Conservation (phyloP, 2,888 invertebrate genomes). For the Ormyrus pomaceus region DNA sequence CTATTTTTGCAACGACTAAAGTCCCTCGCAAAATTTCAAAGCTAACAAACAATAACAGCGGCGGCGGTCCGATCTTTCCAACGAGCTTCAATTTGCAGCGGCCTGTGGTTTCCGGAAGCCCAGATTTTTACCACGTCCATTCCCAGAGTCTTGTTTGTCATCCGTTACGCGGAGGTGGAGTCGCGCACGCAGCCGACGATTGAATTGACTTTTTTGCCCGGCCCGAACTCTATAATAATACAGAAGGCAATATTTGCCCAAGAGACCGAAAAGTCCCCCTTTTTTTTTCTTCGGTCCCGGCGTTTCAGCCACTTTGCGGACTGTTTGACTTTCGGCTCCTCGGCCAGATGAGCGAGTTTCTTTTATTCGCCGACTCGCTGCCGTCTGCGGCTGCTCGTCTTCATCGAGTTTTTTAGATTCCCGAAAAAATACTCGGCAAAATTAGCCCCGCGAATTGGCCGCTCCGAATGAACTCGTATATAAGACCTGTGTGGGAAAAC, state of each 20-base stretch:
- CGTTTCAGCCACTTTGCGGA: conserved; percentile 8
- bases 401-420: no score
- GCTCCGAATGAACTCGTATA: no score
- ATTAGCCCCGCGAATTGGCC: no score
- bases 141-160: conserved; percentile 53
- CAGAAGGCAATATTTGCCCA: conserved; percentile 51
- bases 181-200: conserved; percentile 22
- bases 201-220: conserved; percentile 40
- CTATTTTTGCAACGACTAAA: conserved; percentile 1
- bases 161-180: conserved; percentile 27
- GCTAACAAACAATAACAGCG: not conserved
- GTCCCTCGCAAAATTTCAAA: no score
- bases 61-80: not conserved
- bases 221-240: conserved; percentile 44
- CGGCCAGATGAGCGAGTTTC: not conserved
- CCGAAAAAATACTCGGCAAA: no score
- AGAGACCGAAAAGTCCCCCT: conserved; percentile 42
- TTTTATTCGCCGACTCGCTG: not conserved
- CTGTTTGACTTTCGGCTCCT: conserved; percentile 31
- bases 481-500: not conserved
- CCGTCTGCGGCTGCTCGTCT: no score
- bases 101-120: conserved; percentile 51
- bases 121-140: conserved; percentile 28
- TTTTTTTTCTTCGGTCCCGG: conserved; percentile 19
- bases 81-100: conserved; percentile 40